Percentiles rank a stretch among this genome's conserved stretches.
phyloP scores from a whole-genome alignment of 2,888 invertebrate genomes.

The Ferrisia virgata region DNA sequence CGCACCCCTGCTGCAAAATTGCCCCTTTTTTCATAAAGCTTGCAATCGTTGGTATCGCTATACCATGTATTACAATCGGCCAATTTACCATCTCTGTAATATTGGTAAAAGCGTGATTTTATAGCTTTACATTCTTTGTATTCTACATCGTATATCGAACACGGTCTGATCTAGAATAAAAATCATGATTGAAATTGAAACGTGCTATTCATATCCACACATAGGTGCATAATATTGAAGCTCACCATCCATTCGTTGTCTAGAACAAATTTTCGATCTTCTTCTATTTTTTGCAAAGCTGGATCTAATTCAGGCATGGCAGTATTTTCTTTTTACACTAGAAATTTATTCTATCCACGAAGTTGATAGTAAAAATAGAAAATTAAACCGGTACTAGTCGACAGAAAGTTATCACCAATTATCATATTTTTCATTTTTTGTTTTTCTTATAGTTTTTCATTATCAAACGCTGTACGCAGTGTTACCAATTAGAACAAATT shows the following conservation, averaged over 20 bases:
- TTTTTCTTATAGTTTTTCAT: too few relatives aligned
- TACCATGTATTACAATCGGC: slow-evolving; percentile 78
- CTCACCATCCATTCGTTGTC: slow-evolving; percentile 33
- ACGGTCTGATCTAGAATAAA: slow-evolving; percentile 69
- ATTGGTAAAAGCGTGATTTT: slow-evolving; percentile 76
- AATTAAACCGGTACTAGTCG: too few relatives aligned
- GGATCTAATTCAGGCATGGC: neutral
- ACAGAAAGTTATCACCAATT: too few relatives aligned
- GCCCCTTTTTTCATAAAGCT: slow-evolving; percentile 62
- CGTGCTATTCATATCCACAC: neutral
- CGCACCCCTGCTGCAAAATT: slow-evolving; percentile 67
- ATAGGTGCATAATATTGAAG: neutral
- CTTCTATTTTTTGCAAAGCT: neutral
- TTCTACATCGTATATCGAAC: slow-evolving; percentile 76
- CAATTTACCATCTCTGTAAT: slow-evolving; percentile 73
- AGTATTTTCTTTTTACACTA: neutral
- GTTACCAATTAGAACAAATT: too few relatives aligned
- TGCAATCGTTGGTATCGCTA: slow-evolving; percentile 71
- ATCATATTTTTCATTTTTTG: too few relatives aligned
- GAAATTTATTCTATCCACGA: neutral
- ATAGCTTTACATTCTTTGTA: slow-evolving; percentile 75
- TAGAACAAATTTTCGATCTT: neutral
- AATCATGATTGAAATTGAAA: neutral
- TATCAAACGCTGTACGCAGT: too few relatives aligned
- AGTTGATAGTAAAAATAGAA: too few relatives aligned